A percentile compares a stretch with the other conserved stretches of the same genome.
Evolutionary conservation across 2,113 vertebrate genomes (phyloP).

Genomic region (Spilogale gracilis): DNA sequence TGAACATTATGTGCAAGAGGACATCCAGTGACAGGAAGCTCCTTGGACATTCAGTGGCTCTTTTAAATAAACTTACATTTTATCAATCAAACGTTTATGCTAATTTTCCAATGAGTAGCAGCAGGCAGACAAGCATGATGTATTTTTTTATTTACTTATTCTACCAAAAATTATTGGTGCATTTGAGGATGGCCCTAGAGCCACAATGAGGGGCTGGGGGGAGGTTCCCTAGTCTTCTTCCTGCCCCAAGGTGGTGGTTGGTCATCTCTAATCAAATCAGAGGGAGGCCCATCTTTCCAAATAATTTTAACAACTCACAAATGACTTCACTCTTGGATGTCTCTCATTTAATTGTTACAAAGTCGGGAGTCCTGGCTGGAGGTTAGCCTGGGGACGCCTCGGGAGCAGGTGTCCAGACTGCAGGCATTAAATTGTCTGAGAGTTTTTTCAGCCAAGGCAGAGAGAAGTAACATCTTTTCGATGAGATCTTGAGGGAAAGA

Average conservation of each 20-base stretch:
- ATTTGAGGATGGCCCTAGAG: not conserved
- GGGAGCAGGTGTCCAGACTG: not conserved
- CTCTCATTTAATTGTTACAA: not conserved
- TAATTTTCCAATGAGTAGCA: slow-evolving; percentile 64
- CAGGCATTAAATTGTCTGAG: not conserved
- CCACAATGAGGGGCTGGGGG: not conserved
- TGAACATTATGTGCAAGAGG: not conserved
- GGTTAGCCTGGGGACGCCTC: fast-evolving
- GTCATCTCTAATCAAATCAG: not conserved
- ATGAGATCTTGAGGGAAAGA: not conserved
- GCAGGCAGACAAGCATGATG: not conserved
- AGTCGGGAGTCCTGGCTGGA: not conserved
- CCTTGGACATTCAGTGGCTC: slow-evolving; percentile 38
- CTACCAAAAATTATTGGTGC: slow-evolving; percentile 9
- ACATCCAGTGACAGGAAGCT: not conserved
- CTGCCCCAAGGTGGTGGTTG: not conserved
- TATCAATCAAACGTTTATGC: slow-evolving; percentile 2
- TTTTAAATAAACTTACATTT: slow-evolving; percentile 62
- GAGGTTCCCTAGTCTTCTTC: not conserved
- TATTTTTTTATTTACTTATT: slow-evolving; percentile 27
- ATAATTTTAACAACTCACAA: not conserved
- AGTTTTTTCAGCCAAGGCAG: not conserved
- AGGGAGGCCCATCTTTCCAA: not conserved
- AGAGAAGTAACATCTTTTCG: not conserved
- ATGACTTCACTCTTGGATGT: not conserved